Percentiles rank a stretch among this genome's conserved stretches.
These are phyloP conservation scores for Mythimna pallens DNA, from an alignment of 2,888 invertebrate genomes.

Conservation along the genomic window DNA sequence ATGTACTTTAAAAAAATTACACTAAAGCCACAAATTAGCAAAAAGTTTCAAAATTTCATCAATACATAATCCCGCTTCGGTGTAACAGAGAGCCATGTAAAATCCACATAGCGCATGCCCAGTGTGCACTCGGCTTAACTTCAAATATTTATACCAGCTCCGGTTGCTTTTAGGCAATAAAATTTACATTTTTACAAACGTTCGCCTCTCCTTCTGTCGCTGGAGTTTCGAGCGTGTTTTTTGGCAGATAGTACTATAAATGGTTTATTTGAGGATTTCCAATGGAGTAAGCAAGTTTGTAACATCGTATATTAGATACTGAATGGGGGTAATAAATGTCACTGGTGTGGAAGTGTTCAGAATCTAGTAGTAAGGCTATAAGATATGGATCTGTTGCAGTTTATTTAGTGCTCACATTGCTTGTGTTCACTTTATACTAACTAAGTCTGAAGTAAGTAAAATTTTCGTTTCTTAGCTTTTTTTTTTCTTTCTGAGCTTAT, in stretches of 20 bases:
- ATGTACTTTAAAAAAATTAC: no score
- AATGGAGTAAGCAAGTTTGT: constrained; percentile 33
- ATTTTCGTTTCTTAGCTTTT: no score
- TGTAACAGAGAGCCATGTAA: constrained; percentile 66
- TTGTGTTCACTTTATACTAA: not conserved
- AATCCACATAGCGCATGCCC: constrained; percentile 77
- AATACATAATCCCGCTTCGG: constrained; percentile 48
- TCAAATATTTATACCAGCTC: constrained; percentile 86
- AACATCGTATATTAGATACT: constrained; percentile 17
- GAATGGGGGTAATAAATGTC: constrained; percentile 15
- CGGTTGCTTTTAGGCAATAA: constrained; percentile 81
- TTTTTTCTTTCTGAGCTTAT: no score
- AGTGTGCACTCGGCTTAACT: constrained; percentile 77
- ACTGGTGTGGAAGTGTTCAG: not conserved
- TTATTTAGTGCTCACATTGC: not conserved
- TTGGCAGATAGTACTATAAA: constrained; percentile 54
- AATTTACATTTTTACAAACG: constrained; percentile 89
- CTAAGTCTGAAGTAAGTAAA: not conserved
- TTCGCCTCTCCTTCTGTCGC: constrained; percentile 55
- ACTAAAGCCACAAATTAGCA: no score
- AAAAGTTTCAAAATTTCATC: not conserved
- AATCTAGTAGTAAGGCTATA: not conserved
- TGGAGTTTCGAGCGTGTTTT: constrained; percentile 48
- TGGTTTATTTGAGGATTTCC: constrained; percentile 53
- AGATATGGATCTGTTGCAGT: constrained; percentile 7